Percentiles rank a stretch among this genome's conserved stretches.
Conservation (phyloP, 2,888 invertebrate species). For the Lepidonotus clava region DNA sequence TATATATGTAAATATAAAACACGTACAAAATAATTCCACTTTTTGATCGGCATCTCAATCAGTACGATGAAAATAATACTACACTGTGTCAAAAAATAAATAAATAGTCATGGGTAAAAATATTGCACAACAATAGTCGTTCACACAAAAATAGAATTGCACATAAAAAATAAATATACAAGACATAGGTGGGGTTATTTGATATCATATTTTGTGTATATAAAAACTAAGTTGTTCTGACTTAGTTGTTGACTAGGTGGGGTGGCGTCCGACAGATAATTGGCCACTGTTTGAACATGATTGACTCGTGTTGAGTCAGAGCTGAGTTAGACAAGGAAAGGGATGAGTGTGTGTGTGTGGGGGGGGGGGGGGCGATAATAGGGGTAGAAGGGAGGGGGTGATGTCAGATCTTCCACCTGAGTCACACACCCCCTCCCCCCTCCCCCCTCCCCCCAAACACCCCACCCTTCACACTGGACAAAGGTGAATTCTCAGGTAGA, state of each 20-base stretch:
- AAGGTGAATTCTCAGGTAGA: too few species aligned
- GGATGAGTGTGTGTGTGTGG: not conserved
- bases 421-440: constrained; percentile 20
- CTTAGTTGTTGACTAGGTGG: not conserved
- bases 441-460: constrained; percentile 2
- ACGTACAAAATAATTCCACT: not conserved
- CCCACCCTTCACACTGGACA: too few species aligned
- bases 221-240: too few species aligned
- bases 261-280: not conserved
- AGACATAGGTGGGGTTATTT: not conserved
- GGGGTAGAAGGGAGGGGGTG: constrained; percentile 11
- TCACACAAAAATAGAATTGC: not conserved
- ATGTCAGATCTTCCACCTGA: constrained; percentile 48
- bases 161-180: not conserved
- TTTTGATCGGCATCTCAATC: not conserved
- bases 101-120: not conserved
- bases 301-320: constrained; percentile 20
- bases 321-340: not conserved
- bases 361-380: constrained; percentile 23
- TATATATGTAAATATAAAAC: too few species aligned
- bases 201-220: not conserved
- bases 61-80: not conserved
- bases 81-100: not conserved
- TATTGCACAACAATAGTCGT: not conserved
- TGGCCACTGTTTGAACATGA: constrained; percentile 21